These are phyloP conservation scores for Microctenopoma stevenorrisi DNA, from an alignment of 2,797 vertebrate species.

Conservation along the genomic window DNA sequence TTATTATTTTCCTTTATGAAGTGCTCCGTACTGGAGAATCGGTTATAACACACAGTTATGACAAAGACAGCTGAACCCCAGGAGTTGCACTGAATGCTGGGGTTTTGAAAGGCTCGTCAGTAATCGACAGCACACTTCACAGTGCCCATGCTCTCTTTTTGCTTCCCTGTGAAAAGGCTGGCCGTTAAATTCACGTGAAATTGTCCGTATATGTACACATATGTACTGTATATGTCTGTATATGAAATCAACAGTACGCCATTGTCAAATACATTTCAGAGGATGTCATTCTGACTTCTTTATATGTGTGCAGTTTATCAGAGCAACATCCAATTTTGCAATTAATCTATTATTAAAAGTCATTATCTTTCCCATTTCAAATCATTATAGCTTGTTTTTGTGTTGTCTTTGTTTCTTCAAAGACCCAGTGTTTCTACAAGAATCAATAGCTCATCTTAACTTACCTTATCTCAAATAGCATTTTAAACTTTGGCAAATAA, in stretches of 20 bases:
- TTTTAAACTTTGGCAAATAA: conserved; percentile 23
- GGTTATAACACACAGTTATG: conserved; percentile 1
- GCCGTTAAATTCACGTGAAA: background rate
- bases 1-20: conserved; percentile 54
- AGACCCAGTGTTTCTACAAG: background rate
- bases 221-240: background rate
- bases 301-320: conserved; percentile 2
- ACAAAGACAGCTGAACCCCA: conserved; percentile 24
- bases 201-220: background rate
- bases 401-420: conserved; percentile 6
- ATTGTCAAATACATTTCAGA: too few relatives aligned
- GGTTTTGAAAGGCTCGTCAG: conserved; percentile 19
- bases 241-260: background rate
- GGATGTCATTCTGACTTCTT: background rate
- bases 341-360: background rate
- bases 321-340: background rate
- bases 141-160: background rate
- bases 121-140: conserved; percentile 14
- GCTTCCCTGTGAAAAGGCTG: background rate
- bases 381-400: background rate
- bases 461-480: conserved; percentile 15
- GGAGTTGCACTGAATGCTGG: conserved; percentile 7
- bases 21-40: conserved; percentile 21
- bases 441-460: conserved; percentile 42
- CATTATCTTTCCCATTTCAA: conserved; percentile 1